Percentiles rank a stretch among this genome's conserved stretches.
These are phyloP conservation scores for Petrocephalus schoutedeni DNA, from an alignment of 2,797 vertebrate species.

Conservation along the genomic window DNA sequence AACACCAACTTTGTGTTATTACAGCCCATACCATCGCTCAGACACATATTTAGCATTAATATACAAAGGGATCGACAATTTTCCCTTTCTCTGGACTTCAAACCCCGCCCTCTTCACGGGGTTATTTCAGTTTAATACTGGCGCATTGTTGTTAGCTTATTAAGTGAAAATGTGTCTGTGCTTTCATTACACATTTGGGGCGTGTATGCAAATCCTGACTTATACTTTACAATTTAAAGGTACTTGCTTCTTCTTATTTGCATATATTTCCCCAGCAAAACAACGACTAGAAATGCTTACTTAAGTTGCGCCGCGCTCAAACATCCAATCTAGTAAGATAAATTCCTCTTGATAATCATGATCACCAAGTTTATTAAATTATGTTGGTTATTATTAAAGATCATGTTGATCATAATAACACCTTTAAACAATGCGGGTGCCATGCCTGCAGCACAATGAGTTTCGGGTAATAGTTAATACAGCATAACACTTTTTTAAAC, in stretches of 20 bases:
- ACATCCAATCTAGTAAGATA: background rate
- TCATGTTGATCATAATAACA: conserved; percentile 3
- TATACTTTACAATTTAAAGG: background rate
- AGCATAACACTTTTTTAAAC: conserved; percentile 1
- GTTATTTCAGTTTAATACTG: background rate
- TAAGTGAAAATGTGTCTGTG: background rate
- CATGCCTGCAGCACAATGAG: background rate
- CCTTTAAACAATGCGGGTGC: conserved; percentile 1
- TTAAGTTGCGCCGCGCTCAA: background rate
- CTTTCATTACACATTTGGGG: background rate
- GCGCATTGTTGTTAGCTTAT: background rate
- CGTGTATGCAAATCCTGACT: background rate
- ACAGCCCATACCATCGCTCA: background rate
- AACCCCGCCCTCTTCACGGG: background rate
- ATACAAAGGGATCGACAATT: background rate
- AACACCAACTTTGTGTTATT: background rate
- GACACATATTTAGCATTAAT: background rate
- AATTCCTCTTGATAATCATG: background rate
- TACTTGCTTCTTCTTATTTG: background rate
- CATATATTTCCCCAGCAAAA: background rate
- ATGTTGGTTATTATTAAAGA: background rate
- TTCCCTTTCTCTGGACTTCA: background rate
- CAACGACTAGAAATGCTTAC: background rate
- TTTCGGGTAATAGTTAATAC: conserved; percentile 7
- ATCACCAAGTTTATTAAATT: conserved; percentile 5